Evolutionary conservation across 2,113 vertebrate genomes (phyloP).

Genomic region (Atlantisia rogersi): DNA sequence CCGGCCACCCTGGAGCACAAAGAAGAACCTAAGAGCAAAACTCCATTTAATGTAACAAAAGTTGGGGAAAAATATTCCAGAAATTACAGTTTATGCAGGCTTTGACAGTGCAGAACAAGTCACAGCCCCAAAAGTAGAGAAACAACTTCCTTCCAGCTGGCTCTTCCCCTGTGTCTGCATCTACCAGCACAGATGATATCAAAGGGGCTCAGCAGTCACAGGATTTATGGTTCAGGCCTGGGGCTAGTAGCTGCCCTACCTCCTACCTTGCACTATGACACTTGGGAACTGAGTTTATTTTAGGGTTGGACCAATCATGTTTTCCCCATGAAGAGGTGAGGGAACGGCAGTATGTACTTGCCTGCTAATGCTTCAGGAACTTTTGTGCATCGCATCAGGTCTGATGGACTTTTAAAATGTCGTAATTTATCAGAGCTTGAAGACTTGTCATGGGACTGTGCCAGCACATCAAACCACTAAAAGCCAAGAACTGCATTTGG

Average conservation of each 20-base stretch:
- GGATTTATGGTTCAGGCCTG: background rate
- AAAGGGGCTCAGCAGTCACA: background rate
- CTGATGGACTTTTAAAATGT: background rate
- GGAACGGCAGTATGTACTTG: background rate
- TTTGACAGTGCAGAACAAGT: background rate
- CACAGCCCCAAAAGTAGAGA: background rate
- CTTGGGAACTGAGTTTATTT: background rate
- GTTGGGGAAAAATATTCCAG: background rate
- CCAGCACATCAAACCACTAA: background rate
- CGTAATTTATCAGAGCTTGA: background rate
- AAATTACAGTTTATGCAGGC: background rate
- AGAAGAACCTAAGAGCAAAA: slow-evolving; percentile 81
- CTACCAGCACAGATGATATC: background rate
- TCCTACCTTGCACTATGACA: background rate
- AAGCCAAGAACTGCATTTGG: background rate
- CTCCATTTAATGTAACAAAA: slow-evolving; percentile 28
- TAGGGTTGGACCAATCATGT: background rate
- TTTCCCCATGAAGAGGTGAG: background rate
- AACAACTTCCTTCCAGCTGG: background rate
- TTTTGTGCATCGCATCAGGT: background rate
- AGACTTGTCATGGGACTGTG: background rate
- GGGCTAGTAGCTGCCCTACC: background rate
- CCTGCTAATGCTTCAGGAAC: background rate
- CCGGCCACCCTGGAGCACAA: slow-evolving; percentile 86
- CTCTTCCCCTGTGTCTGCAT: background rate